Percentiles rank a stretch among this genome's conserved stretches.
phyloP scores from a whole-genome alignment of 30 jellyfish, hydroid and myxozoan species.

The Cassiopea xamachana region DNA sequence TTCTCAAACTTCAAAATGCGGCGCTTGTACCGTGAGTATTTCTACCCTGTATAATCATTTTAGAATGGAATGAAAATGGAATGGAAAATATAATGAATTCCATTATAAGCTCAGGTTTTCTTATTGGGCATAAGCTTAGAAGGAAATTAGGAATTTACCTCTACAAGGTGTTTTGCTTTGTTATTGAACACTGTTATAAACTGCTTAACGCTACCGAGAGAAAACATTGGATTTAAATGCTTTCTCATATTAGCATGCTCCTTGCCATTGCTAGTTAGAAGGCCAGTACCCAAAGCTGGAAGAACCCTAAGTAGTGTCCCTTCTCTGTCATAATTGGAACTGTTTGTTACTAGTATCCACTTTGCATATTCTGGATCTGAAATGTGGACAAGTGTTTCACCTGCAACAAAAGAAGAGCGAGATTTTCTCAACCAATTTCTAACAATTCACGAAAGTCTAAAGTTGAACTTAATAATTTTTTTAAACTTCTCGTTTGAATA shows the following conservation, averaged over 20 bases:
- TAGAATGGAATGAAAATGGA: too few species aligned
- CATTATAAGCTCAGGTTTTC: too few species aligned
- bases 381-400: constrained; percentile 33
- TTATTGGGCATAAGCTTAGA: too few species aligned
- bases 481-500: too few species aligned
- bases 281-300: constrained; percentile 63
- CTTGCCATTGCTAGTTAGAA: constrained; percentile 44
- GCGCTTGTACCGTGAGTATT: too few species aligned
- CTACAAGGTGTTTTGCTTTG: constrained; percentile 39
- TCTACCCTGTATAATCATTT: too few species aligned
- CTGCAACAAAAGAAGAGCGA: constrained; percentile 5
- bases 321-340: constrained; percentile 20
- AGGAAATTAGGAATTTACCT: too few species aligned
- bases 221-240: constrained; percentile 45
- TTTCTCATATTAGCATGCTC: constrained; percentile 59
- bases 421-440: background rate
- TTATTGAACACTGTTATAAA: constrained; percentile 40
- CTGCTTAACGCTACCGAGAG: constrained; percentile 44
- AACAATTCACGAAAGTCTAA: too few species aligned
- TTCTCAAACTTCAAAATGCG: too few species aligned
- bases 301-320: constrained; percentile 9
- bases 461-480: too few species aligned
- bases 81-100: too few species aligned
- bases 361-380: constrained; percentile 63
- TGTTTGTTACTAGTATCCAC: constrained; percentile 58